A percentile compares a stretch with the other conserved stretches of the same genome.
These are phyloP conservation scores for Xyliphius kryptos DNA, from an alignment of 2,113 vertebrate genomes.

Conservation along the genomic window DNA sequence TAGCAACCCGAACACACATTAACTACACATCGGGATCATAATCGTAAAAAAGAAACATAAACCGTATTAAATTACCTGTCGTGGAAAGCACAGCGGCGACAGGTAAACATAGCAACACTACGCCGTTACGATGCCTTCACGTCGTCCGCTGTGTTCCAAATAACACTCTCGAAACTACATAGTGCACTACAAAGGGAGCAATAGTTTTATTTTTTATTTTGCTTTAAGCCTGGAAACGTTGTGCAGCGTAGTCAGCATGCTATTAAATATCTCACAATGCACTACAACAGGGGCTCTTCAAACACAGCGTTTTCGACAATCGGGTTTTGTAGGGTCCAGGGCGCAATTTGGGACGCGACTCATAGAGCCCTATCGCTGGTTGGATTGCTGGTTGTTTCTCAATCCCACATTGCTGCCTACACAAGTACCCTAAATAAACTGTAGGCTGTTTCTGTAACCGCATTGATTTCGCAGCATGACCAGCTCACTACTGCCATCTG, in stretches of 20 bases:
- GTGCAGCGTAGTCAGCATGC: background rate
- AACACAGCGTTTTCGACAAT: background rate
- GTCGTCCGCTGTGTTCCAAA: background rate
- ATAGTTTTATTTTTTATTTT: background rate
- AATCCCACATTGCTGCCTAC: background rate
- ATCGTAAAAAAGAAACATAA: background rate
- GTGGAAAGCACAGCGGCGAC: background rate
- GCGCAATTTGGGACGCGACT: background rate
- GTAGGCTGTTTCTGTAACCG: no score
- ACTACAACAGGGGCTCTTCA: background rate
- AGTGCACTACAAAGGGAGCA: background rate
- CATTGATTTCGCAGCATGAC: background rate
- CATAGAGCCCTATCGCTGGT: background rate
- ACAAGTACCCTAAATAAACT: background rate
- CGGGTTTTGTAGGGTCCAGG: background rate
- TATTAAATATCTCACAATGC: background rate
- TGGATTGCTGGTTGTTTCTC: background rate
- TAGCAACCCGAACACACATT: no score
- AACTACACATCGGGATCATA: background rate
- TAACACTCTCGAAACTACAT: background rate
- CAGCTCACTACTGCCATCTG: background rate
- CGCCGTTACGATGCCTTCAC: background rate
- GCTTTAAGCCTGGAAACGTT: background rate
- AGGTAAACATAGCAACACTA: conserved; percentile 3
- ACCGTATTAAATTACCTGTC: background rate